Conservation (phyloP, 2,113 vertebrate species). For the Takifugu bimaculatus region DNA sequence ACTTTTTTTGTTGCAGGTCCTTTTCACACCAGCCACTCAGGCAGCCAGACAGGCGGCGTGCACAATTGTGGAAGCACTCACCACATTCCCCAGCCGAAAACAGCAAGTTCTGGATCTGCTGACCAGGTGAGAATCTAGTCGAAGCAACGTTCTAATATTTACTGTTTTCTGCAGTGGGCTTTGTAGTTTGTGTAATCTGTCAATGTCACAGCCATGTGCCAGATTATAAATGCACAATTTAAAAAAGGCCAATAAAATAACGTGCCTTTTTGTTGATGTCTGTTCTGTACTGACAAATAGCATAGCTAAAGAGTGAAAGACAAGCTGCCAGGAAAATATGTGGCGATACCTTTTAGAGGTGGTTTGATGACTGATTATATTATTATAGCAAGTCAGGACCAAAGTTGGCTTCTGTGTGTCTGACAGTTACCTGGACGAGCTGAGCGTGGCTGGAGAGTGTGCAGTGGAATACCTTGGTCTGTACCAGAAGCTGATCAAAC, state of each 20-base stretch:
- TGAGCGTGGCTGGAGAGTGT: slow-evolving; percentile 94
- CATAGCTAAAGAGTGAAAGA: no score
- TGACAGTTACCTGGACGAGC: slow-evolving; percentile 91
- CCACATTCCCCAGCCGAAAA: slow-evolving; percentile 93
- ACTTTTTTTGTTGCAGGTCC: slow-evolving; percentile 75
- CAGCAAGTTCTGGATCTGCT: slow-evolving; percentile 97
- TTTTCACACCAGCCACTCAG: slow-evolving; percentile 97
- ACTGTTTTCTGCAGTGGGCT: no score
- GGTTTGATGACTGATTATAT: not conserved
- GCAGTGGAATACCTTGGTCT: slow-evolving; percentile 92
- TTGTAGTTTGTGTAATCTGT: no score
- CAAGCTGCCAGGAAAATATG: no score
- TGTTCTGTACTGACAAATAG: no score
- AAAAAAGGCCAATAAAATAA: no score
- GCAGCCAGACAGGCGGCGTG: slow-evolving; percentile 95
- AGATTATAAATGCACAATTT: no score
- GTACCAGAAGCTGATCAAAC: slow-evolving; percentile 97
- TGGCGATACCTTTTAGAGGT: no score
- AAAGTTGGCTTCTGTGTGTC: not conserved
- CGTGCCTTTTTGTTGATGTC: no score
- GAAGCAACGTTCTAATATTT: no score
- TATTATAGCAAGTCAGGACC: no score
- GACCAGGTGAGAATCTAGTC: slow-evolving; percentile 80
- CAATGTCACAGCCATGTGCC: no score
- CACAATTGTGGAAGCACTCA: slow-evolving; percentile 94